Evolutionary conservation across 2,113 vertebrate genomes (phyloP).

Genomic region (Geothlypis trichas): DNA sequence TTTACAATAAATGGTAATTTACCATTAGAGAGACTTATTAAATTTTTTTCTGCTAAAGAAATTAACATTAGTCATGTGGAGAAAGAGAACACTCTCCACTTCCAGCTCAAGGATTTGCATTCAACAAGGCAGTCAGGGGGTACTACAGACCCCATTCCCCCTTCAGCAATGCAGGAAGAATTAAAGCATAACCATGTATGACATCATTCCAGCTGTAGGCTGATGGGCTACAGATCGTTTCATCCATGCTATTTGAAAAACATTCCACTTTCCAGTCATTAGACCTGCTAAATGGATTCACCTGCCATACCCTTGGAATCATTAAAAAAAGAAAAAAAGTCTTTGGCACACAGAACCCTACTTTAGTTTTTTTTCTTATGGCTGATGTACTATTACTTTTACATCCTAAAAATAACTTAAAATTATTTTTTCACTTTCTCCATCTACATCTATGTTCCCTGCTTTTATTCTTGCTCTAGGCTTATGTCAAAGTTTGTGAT

Average conservation of each 20-base stretch:
- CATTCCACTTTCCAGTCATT: conserved; percentile 72
- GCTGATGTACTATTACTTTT: neutral
- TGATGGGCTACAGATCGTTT: conserved; percentile 70
- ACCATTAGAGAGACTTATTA: conserved; percentile 75
- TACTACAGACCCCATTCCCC: conserved; percentile 27
- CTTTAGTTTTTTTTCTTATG: neutral
- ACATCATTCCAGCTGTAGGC: conserved; percentile 70
- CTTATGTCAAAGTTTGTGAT: conserved; percentile 3
- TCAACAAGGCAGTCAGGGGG: conserved; percentile 58
- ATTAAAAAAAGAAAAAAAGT: neutral
- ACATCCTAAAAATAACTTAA: neutral
- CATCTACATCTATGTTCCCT: neutral
- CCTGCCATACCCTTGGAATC: conserved; percentile 51
- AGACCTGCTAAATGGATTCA: conserved; percentile 67
- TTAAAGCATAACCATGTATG: conserved; percentile 73
- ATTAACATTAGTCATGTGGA: conserved; percentile 73
- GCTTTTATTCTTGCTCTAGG: neutral
- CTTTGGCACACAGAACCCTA: neutral
- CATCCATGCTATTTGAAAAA: conserved; percentile 59
- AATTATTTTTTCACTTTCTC: neutral
- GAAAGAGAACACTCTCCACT: conserved; percentile 63
- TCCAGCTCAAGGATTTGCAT: conserved; percentile 66
- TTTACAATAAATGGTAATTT: conserved; percentile 81
- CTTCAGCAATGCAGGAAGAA: conserved; percentile 72
- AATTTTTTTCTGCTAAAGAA: conserved; percentile 67